A percentile compares a stretch with the other conserved stretches of the same genome.
These are phyloP conservation scores for Kuschelorhynchus macadamiae DNA, from an alignment of 2,888 invertebrate species.

Conservation along the genomic window DNA sequence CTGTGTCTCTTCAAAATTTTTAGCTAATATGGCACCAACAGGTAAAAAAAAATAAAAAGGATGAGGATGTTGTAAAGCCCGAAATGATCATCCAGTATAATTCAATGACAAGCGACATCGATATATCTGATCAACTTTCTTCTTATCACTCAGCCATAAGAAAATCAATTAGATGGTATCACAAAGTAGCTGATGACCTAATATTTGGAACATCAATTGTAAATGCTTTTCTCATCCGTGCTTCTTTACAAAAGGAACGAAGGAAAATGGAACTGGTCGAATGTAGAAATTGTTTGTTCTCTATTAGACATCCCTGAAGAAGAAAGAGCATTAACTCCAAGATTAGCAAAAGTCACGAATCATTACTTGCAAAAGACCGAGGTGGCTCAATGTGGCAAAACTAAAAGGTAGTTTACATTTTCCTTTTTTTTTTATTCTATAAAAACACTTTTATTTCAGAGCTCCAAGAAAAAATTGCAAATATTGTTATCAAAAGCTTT, in stretches of 20 bases:
- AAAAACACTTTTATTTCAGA: background rate
- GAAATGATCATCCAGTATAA: slow-evolving; percentile 14
- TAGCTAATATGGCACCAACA: slow-evolving; percentile 1
- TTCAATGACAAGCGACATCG: slow-evolving; percentile 1
- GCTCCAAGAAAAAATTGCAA: slow-evolving; percentile 14
- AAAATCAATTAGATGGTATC: too few relatives aligned
- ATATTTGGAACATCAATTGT: too few relatives aligned
- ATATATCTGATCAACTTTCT: slow-evolving; percentile 10
- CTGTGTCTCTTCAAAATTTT: too few relatives aligned
- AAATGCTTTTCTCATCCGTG: too few relatives aligned
- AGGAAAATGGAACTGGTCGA: slow-evolving; percentile 3
- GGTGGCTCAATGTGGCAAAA: background rate
- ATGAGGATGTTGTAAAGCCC: slow-evolving; percentile 8
- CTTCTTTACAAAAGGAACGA: too few relatives aligned
- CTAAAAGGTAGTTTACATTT: slow-evolving; percentile 11
- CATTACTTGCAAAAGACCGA: slow-evolving; percentile 3
- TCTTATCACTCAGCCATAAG: too few relatives aligned
- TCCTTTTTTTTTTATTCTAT: background rate
- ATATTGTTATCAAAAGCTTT: slow-evolving; percentile 16
- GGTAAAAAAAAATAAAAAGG: slow-evolving; percentile 10
- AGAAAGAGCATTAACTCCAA: slow-evolving; percentile 9
- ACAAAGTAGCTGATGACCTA: too few relatives aligned
- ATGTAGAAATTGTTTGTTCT: slow-evolving; percentile 13
- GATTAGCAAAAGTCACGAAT: slow-evolving; percentile 13
- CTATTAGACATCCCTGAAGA: slow-evolving; percentile 12